A percentile compares a stretch with the other conserved stretches of the same genome.
phyloP scores from a whole-genome alignment of 2,888 invertebrate genomes.

The Sinelater perroti region DNA sequence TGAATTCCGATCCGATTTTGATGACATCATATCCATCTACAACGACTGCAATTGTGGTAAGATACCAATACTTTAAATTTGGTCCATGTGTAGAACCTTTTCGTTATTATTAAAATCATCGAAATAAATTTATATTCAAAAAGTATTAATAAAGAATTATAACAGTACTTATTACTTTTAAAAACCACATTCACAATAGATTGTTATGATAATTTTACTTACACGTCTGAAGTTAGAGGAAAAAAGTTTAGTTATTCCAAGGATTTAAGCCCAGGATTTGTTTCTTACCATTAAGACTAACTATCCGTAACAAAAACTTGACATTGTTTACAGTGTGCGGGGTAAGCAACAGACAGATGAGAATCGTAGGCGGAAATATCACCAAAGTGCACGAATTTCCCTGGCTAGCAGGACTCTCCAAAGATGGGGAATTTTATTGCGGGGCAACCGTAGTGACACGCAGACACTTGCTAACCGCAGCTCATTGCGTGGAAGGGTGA shows the following conservation, averaged over 20 bases:
- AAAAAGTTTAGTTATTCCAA: conserved; percentile 11
- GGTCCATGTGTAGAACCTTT: too few species aligned
- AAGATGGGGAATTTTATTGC: conserved; percentile 74
- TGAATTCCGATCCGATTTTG: conserved; percentile 5
- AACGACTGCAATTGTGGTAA: conserved; percentile 47
- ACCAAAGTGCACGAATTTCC: conserved; percentile 76
- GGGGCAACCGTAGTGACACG: conserved; percentile 77
- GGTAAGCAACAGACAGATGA: conserved; percentile 66
- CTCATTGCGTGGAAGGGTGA: conserved; percentile 79
- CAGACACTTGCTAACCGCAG: conserved; percentile 77
- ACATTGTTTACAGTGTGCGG: conserved; percentile 64
- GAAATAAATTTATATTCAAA: too few species aligned
- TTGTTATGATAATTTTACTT: neutral
- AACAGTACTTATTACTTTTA: too few species aligned
- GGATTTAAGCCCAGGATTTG: too few species aligned
- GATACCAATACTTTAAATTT: too few species aligned
- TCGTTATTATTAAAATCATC: too few species aligned
- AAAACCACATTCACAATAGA: neutral
- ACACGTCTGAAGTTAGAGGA: conserved; percentile 13
- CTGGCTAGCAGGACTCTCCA: conserved; percentile 76
- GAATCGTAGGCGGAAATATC: conserved; percentile 76
- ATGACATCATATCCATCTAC: conserved; percentile 19
- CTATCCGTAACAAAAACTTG: neutral
- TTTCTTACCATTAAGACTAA: too few species aligned
- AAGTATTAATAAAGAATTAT: too few species aligned